Evolutionary conservation across 2,888 invertebrate genomes (phyloP).

Genomic region (Parnassius mnemosyne): DNA sequence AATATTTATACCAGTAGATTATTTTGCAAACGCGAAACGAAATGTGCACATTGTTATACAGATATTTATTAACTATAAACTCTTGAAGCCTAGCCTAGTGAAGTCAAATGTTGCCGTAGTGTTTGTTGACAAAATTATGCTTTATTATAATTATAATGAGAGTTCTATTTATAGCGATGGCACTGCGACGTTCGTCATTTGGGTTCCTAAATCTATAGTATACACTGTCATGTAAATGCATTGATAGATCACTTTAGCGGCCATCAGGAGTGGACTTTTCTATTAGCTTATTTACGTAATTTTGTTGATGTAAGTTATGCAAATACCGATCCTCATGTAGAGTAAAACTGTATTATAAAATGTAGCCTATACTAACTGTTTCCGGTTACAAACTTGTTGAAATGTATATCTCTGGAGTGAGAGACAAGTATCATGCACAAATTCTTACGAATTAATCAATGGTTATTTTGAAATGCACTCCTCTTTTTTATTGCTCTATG

Average conservation of each 20-base stretch:
- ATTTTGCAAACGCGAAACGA: conserved; percentile 44
- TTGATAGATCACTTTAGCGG: conserved; percentile 37
- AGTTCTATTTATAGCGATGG: conserved; percentile 67
- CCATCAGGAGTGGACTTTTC: conserved; percentile 46
- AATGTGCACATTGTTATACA: conserved; percentile 68
- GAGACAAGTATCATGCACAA: conserved; percentile 72
- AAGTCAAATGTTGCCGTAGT: conserved; percentile 70
- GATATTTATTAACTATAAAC: conserved; percentile 57
- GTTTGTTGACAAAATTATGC: conserved; percentile 73
- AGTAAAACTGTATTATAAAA: conserved; percentile 67
- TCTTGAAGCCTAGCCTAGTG: conserved; percentile 62
- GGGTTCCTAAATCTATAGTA: conserved; percentile 56
- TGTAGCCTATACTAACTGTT: conserved; percentile 62
- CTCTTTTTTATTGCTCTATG: conserved; percentile 51
- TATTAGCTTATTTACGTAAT: conserved; percentile 57
- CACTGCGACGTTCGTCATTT: conserved; percentile 50
- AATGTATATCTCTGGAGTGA: conserved; percentile 63
- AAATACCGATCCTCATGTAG: conserved; percentile 64
- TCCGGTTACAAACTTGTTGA: conserved; percentile 60
- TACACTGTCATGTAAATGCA: conserved; percentile 31
- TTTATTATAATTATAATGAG: conserved; percentile 60
- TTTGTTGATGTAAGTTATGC: conserved; percentile 56
- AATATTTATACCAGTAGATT: conserved; percentile 48
- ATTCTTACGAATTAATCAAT: conserved; percentile 61
- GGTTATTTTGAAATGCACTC: conserved; percentile 49